Base-by-base conservation (phyloP, 1,140 invertebrate species). In the Amphibalanus amphitrite region DNA sequence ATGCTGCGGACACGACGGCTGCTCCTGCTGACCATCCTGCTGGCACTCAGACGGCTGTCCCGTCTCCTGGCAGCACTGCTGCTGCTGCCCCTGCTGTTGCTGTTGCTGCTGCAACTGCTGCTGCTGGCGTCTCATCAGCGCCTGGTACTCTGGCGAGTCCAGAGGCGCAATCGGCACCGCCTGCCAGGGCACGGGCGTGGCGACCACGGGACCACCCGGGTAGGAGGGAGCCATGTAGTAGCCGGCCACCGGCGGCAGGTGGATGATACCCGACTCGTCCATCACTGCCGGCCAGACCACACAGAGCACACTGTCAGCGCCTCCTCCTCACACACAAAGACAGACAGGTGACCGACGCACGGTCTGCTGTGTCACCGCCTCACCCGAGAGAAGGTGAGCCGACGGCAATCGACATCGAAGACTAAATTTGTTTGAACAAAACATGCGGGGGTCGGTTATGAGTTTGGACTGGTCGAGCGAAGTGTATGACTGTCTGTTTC, bases 231-330 rank as follows among this genome's bases (percentile, higher is more conserved):
- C 65, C 65, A 67, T 28, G 28, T 67, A 67, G 65, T 67, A 67
- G 8, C 65, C 65, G 65, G 65, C 65, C 26, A 67, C 65, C 26
- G 65, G 65, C 17, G 65, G 65, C 65, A 67, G 65, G 65, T 67
- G n/a, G 65, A 67, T 28, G 65, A 67, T 28, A 28, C 65, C 65
- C 3, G n/a, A 28, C 26, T 67, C 65, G 28, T 67, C 65, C 65
- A 67, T 67, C 65, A 67, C 65, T 67, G 65, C 47, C 6, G 38
- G n/a, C n/a, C 4, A 38, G 33, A 15, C 33, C 4, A 38, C 4
- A 38, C 4, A 38, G 33, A 38, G n/a, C n/a, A n/a, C n/a, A n/a
- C n/a, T n/a, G n/a, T n/a, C n/a, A n/a, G n/a, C n/a, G n/a, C n/a
- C n/a, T n/a, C n/a, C n/a, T n/a, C n/a, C n/a, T n/a, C n/a, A n/a